A percentile compares a stretch with the other conserved stretches of the same genome.
phyloP scores from a whole-genome alignment of 1,140 invertebrate species.

The Saccostrea cuccullata region DNA sequence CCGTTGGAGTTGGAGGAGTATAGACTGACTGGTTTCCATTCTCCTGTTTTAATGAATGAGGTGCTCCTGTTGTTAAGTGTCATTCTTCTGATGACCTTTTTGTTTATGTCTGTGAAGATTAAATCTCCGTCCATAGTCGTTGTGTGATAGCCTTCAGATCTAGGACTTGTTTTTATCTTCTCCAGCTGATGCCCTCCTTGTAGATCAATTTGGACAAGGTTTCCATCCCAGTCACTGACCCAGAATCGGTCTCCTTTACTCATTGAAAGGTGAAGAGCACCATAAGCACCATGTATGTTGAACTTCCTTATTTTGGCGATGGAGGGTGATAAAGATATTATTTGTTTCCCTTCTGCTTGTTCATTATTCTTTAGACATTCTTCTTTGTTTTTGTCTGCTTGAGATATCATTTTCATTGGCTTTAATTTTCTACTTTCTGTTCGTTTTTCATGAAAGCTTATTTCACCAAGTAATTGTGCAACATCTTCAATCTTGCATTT shows the following conservation, averaged over 20 bases:
- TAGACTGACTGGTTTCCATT: background rate
- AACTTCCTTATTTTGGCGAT: background rate
- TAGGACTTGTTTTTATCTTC: background rate
- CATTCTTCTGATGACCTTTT: background rate
- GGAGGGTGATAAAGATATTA: background rate
- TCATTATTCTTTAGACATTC: background rate
- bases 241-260: background rate
- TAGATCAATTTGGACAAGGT: conserved; percentile 6
- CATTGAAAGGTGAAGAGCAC: background rate
- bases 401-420: background rate
- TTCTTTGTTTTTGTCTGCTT: background rate
- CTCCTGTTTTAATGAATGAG: background rate
- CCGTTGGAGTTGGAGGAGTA: background rate
- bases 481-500: background rate
- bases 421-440: background rate
- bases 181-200: background rate
- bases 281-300: background rate
- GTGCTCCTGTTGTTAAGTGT: background rate
- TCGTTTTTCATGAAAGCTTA: background rate
- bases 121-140: background rate
- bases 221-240: background rate
- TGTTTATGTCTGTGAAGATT: background rate
- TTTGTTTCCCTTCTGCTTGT: background rate
- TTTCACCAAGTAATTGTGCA: background rate
- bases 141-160: background rate